Evolutionary conservation across 2,113 vertebrate species (phyloP).

Genomic region (Otis tarda): DNA sequence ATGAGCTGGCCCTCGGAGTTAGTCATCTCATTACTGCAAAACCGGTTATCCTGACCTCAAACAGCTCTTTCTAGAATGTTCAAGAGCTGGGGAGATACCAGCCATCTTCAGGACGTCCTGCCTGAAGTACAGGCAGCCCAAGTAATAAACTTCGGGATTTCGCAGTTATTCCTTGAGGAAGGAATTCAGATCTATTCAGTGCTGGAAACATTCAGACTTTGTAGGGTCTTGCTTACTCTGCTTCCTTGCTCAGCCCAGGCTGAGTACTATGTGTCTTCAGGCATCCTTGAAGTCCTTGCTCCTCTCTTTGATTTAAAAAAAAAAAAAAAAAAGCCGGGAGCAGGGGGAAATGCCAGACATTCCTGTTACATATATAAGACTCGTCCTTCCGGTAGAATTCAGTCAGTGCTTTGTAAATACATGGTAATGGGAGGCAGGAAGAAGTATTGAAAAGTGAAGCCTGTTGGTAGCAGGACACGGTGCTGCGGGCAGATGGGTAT

Average conservation of each 20-base stretch:
- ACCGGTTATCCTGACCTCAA: background rate
- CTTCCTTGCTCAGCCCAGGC: background rate
- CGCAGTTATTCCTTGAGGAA: background rate
- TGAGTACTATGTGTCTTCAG: background rate
- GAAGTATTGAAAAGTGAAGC: background rate
- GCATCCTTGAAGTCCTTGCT: background rate
- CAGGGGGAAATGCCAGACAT: conserved; percentile 16
- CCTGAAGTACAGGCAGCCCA: background rate
- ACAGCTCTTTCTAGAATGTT: conserved; percentile 15
- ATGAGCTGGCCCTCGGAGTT: background rate
- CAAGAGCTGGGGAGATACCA: background rate
- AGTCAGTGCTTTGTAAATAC: background rate
- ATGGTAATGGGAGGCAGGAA: background rate
- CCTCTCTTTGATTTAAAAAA: background rate
- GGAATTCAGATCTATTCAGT: background rate
- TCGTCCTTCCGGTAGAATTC: background rate
- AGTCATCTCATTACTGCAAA: background rate
- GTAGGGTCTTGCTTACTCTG: background rate
- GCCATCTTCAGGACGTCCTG: background rate
- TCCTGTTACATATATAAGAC: background rate
- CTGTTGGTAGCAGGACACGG: background rate
- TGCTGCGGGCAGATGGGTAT: background rate
- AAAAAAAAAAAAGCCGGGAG: background rate
- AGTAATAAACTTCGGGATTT: background rate
- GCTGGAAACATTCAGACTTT: background rate